Conservation (phyloP, 2,797 vertebrate species). For the Pseudocheirus occidentalis region DNA sequence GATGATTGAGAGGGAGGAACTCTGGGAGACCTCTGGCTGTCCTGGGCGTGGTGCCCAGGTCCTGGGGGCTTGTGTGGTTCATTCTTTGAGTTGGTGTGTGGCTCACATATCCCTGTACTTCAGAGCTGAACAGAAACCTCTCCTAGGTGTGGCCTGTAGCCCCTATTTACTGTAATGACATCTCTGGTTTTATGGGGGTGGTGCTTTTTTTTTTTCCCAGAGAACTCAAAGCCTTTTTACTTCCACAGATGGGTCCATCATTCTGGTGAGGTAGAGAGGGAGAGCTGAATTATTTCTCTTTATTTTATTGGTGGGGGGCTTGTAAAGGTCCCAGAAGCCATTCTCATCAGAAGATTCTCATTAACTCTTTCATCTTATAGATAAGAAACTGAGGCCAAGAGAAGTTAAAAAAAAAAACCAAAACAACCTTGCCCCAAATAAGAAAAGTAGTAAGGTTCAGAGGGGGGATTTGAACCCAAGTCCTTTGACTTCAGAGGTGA, state of each 20-base stretch:
- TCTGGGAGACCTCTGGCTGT: background rate
- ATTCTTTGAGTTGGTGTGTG: background rate
- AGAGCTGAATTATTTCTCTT: background rate
- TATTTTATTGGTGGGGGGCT: background rate
- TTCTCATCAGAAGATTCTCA: background rate
- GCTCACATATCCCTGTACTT: background rate
- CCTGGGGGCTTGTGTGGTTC: background rate
- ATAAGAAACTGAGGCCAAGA: background rate
- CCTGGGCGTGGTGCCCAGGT: background rate
- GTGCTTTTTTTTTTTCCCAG: background rate
- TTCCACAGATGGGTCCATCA: accelerated
- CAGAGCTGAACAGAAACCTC: conserved; percentile 34
- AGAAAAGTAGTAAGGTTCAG: background rate
- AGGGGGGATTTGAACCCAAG: background rate
- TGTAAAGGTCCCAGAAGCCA: background rate
- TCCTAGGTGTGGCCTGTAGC: conserved; percentile 40
- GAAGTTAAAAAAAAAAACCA: background rate
- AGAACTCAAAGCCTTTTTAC: background rate
- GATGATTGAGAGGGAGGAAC: background rate
- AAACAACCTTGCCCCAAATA: background rate
- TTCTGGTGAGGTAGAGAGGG: conserved; percentile 3
- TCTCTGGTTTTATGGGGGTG: conserved; percentile 33
- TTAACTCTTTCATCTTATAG: background rate
- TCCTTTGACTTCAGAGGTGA: background rate
- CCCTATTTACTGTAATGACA: conserved; percentile 48